Conservation (phyloP, 2,113 vertebrate species). For the Dolichallabes microphthalmus region DNA sequence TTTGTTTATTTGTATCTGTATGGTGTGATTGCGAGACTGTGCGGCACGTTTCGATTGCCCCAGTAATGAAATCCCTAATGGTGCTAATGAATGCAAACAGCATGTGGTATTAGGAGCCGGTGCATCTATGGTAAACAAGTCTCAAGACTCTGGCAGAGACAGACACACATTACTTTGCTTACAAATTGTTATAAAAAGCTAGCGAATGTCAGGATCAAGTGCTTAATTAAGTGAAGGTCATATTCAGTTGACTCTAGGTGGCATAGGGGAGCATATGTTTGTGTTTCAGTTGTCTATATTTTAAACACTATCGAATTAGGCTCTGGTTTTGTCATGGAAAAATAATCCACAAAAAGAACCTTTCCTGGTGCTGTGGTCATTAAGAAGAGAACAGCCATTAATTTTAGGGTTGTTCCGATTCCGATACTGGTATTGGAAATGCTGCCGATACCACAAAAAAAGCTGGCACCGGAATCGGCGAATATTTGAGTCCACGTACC, state of each 20-base stretch:
- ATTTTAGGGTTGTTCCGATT: too few relatives aligned
- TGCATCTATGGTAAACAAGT: constrained; percentile 25
- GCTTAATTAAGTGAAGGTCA: constrained; percentile 26
- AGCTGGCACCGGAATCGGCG: too few relatives aligned
- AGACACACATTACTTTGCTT: constrained; percentile 30
- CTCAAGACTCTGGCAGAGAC: not conserved
- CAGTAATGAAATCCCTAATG: constrained; percentile 46
- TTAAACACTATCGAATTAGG: not conserved
- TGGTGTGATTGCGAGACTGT: not conserved
- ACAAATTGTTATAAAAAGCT: constrained; percentile 17
- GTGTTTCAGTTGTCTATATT: not conserved
- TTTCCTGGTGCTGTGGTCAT: not conserved
- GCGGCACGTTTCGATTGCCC: constrained; percentile 4
- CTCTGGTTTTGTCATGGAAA: not conserved
- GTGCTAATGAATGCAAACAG: constrained; percentile 46
- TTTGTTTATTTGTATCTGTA: not conserved
- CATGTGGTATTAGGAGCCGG: constrained; percentile 21
- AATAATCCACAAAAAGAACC: not conserved
- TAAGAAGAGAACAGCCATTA: not conserved
- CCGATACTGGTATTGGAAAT: too few relatives aligned
- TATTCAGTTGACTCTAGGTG: constrained; percentile 14
- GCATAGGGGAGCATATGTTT: not conserved
- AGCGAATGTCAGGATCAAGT: constrained; percentile 5
- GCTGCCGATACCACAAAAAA: too few relatives aligned
- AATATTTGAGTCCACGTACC: too few relatives aligned